phyloP scores from a whole-genome alignment of 2,797 vertebrate species.

The Petrocephalus sullivani region DNA sequence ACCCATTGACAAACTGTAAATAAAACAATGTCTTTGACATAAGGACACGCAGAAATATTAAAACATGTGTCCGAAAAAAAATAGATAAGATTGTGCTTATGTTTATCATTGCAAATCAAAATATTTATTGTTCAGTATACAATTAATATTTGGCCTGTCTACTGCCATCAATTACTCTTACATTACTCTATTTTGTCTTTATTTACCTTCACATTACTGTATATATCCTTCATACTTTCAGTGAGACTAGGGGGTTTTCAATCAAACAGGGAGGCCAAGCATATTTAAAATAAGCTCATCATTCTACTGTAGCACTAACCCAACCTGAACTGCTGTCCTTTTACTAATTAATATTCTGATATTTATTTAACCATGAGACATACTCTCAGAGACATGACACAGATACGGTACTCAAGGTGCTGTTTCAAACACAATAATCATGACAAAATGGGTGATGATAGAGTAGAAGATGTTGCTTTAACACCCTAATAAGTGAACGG shows the following conservation, averaged over 20 bases:
- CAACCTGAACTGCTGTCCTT: background rate
- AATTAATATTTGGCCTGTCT: background rate
- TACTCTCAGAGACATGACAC: background rate
- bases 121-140: background rate
- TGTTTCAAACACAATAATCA: background rate
- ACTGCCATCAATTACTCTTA: background rate
- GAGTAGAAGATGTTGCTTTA: background rate
- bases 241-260: background rate
- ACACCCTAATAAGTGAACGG: background rate
- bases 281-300: background rate
- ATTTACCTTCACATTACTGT: background rate
- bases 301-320: background rate
- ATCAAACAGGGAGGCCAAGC: background rate
- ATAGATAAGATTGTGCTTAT: background rate
- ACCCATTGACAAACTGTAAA: background rate
- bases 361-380: background rate
- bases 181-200: background rate
- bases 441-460: background rate
- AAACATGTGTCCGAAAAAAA: background rate
- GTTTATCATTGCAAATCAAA: background rate
- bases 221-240: background rate
- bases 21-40: background rate
- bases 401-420: background rate
- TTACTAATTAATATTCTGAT: constrained; percentile 2
- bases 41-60: background rate